Conservation (phyloP, 1,140 invertebrate species). For the Charaxes varanes region DNA sequence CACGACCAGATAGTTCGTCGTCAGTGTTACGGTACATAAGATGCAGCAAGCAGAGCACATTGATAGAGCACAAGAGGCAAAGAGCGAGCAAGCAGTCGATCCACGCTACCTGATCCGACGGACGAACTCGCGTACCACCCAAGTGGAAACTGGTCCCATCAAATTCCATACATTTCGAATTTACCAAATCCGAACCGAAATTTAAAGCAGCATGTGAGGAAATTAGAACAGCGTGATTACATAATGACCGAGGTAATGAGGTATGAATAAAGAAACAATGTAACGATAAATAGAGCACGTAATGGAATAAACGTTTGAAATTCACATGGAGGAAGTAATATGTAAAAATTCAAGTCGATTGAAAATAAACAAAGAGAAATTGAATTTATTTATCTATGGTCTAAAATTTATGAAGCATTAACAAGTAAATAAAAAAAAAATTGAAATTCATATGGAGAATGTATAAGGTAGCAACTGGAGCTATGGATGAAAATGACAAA, state of each 20-base stretch:
- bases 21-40: constrained; percentile 52
- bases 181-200: constrained; percentile 50
- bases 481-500: too few relatives aligned
- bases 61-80: constrained; percentile 70
- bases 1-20: constrained; percentile 30
- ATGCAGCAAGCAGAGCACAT: constrained; percentile 71
- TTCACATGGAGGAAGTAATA: too few relatives aligned
- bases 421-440: too few relatives aligned
- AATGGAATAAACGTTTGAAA: too few relatives aligned
- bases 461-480: too few relatives aligned
- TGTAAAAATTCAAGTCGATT: too few relatives aligned
- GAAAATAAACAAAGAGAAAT: neutral
- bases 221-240: constrained; percentile 47
- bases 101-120: constrained; percentile 72
- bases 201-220: constrained; percentile 68
- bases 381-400: too few relatives aligned
- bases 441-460: too few relatives aligned
- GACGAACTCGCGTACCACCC: constrained; percentile 62
- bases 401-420: too few relatives aligned
- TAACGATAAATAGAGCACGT: too few relatives aligned
- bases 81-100: constrained; percentile 73
- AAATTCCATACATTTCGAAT: constrained; percentile 39
- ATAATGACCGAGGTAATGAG: constrained; percentile 30
- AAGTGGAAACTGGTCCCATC: constrained; percentile 66
- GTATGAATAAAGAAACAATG: too few relatives aligned